phyloP scores from a whole-genome alignment of 2,113 vertebrate species.

The Nothobranchius furzeri region DNA sequence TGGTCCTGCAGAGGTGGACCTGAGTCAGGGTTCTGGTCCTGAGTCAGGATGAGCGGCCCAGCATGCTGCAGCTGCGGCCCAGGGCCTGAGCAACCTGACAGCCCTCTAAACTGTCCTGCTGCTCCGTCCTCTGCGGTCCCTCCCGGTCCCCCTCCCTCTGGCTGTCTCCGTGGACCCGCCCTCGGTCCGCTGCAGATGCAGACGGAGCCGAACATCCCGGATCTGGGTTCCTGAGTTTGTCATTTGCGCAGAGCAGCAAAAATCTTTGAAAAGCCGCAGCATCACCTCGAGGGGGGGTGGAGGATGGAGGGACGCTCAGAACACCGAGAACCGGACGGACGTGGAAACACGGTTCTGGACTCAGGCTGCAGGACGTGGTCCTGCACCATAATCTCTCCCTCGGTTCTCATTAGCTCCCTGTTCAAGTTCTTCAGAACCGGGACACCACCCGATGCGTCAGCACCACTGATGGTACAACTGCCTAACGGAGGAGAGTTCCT shows the following conservation, averaged over 20 bases:
- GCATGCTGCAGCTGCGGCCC: no score
- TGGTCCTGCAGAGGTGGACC: no score
- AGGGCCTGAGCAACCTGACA: conserved; percentile 1
- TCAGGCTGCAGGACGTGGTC: background rate
- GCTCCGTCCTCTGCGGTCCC: conserved; percentile 51
- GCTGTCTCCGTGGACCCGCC: no score
- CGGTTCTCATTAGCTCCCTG: no score
- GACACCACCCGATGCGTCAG: conserved; percentile 61
- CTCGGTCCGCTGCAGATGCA: conserved; percentile 32
- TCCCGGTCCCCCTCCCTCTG: background rate
- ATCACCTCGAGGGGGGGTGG: conserved; percentile 53
- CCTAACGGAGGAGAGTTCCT: no score
- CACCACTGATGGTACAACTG: background rate
- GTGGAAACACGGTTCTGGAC: background rate
- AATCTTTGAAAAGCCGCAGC: conserved; percentile 70
- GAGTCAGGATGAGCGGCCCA: no score
- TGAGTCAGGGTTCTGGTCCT: no score
- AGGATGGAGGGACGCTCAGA: no score
- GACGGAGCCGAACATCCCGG: background rate
- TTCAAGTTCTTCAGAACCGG: conserved; percentile 6
- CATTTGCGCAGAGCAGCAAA: conserved; percentile 79
- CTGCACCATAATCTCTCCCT: conserved; percentile 6
- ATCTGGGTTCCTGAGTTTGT: conserved; percentile 21
- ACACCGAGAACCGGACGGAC: background rate
- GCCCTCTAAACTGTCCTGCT: conserved; percentile 2